Evolutionary conservation across 2,888 invertebrate species (phyloP), one percentile per base, ranked within the genome.

Genomic region (Exephanes ischioxanthus): DNA sequence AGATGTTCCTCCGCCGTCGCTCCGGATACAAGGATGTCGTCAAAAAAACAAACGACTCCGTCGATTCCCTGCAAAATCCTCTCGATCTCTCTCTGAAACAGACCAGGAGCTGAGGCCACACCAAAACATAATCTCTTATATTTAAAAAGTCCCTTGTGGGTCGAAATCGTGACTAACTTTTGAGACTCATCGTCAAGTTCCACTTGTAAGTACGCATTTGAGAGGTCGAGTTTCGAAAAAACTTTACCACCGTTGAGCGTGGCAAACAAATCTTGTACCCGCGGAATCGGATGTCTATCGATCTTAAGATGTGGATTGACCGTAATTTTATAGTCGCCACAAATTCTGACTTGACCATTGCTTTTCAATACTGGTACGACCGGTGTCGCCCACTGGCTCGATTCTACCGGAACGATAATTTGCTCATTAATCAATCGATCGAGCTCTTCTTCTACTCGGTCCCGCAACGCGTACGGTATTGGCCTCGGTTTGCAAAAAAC

Each of bases 171-270:
- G 33, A 89, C 91, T 1, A 89, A 80, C 37, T 90, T 86, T 48
- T 91, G 88, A 3, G 92, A 88, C 78, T 90, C 84, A 51, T 92
- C 89, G 75, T 91, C 91, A 3, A 92, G 84, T 5, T 70, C 33
- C n/a, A 91, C 80, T 87, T 94, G 93, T 79, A 91, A 90, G 83
- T 93, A 94, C 7, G 92, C 93, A 77, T 93, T 89, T 2, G 88
- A 86, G 9, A 93, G 87, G 84, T 94, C 93, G 7, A 94, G 84
- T 85, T 92, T 93, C 4, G 91, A 88, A 86, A 94, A 94, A 30
- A 89, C 79, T 48, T 83, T 88, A 26, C 92, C 92, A 53, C 90
- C 91, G 72, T 86, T 82, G 26, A 75, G 16, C 22, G n/a, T 80
- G 58, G 80, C 75, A 11, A 89, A 84, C 22, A 91, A 75, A 68